phyloP scores from a whole-genome alignment of 92 coral and sea anemone species.

The Blastomussa wellsi region DNA sequence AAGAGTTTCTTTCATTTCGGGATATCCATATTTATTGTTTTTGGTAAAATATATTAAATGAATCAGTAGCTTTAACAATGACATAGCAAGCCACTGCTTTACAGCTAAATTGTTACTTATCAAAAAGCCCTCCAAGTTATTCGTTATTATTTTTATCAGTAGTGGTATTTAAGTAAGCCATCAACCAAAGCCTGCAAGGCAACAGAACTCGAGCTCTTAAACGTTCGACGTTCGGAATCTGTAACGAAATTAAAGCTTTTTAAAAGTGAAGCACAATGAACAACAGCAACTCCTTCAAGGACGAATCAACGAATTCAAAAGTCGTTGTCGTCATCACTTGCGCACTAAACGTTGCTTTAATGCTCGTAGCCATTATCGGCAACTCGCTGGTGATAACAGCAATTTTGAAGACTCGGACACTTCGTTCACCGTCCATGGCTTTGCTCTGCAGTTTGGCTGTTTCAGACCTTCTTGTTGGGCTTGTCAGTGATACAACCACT shows the following conservation, averaged over 20 bases:
- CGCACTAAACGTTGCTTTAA: neutral
- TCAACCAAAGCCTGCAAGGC: too few species aligned
- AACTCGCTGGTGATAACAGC: neutral
- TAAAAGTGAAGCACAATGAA: neutral
- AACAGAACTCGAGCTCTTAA: too few species aligned
- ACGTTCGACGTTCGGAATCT: too few species aligned
- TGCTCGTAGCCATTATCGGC: neutral
- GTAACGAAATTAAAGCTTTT: neutral
- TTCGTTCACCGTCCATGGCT: neutral
- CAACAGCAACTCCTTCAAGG: neutral
- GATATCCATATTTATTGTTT: too few species aligned
- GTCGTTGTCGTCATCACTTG: neutral
- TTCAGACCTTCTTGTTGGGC: neutral
- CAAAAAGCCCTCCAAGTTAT: too few species aligned
- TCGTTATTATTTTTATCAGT: too few species aligned
- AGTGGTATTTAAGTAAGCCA: too few species aligned
- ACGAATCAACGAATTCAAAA: neutral
- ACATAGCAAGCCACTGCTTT: too few species aligned
- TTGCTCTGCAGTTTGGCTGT: conserved; percentile 1
- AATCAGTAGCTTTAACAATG: too few species aligned
- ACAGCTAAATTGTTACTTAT: too few species aligned
- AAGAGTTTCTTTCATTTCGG: too few species aligned
- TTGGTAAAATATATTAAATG: too few species aligned
- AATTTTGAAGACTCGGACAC: neutral
- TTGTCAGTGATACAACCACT: neutral